phyloP scores from a whole-genome alignment of 1,140 invertebrate species.

The Drosophila persimilis region DNA sequence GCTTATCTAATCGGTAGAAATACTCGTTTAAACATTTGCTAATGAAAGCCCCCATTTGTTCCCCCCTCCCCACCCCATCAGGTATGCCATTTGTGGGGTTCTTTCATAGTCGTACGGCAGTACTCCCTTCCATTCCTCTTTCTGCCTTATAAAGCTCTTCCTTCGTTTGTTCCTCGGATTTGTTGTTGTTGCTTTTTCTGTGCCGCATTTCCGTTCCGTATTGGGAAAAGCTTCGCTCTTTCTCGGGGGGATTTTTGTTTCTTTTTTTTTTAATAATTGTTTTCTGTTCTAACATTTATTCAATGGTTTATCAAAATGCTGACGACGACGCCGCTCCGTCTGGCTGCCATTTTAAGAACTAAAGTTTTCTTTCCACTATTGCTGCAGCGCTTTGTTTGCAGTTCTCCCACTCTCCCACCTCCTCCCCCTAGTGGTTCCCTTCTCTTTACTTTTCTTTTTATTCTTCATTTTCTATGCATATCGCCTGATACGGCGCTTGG shows the following conservation, averaged over 20 bases:
- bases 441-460: background rate
- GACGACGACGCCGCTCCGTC: constrained; percentile 55
- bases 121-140: constrained; percentile 7
- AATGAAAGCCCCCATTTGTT: constrained; percentile 10
- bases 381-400: constrained; percentile 19
- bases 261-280: constrained; percentile 18
- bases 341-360: constrained; percentile 51
- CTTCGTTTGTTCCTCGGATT: too few species aligned
- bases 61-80: background rate
- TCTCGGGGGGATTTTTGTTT: background rate
- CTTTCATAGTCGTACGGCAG: constrained; percentile 20
- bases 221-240: constrained; percentile 56
- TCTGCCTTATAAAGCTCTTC: background rate
- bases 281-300: constrained; percentile 60
- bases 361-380: constrained; percentile 48
- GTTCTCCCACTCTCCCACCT: background rate
- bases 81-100: constrained; percentile 40
- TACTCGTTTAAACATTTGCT: constrained; percentile 22
- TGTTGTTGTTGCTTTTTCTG: constrained; percentile 41
- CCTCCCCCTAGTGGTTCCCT: background rate
- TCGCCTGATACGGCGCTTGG: constrained; percentile 19
- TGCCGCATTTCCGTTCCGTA: constrained; percentile 75
- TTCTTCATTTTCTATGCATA: constrained; percentile 38
- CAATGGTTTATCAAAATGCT: constrained; percentile 58
- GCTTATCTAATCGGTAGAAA: constrained; percentile 35